Base-by-base conservation (phyloP, 1,140 invertebrate genomes). In the Eufriesea mexicana region DNA sequence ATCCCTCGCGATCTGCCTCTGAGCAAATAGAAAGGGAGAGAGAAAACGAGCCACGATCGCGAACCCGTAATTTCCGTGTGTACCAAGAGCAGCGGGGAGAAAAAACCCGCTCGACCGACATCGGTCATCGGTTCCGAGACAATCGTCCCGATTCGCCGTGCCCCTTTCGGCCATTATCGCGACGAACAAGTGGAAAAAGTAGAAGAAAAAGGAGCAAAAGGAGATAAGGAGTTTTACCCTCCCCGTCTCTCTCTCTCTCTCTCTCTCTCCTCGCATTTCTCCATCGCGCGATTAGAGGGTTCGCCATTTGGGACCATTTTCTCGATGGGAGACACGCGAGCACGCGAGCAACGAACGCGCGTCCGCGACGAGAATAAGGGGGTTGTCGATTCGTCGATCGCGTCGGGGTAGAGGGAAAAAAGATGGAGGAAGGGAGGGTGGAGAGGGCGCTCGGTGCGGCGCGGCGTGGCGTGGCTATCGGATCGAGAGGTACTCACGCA, bases 401-500 rank as follows among this genome's bases (percentile, higher is more conserved):
- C 45, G 80, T 5, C 64, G 72, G 51, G 59, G 73, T 49, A 59
- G 73, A 35, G 47, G 72, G 67, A 61, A 61, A 66, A 70, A 83
- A 55, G 45, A 75, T 28, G 20, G 45, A 47, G 6, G 7, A n/a
- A 10, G 25, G 23, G 35, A n/a, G 64, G 61, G 64, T 23, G 64
- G 25, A 23, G 55, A 71, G n/a, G 9, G 47, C 16, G 51, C 12
- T 12, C 2, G 10, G n/a, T n/a, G 25, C 7, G n/a, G 20, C 16
- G 49, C 5, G 18, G 51, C 25, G 20, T 28, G 45, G 71, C 62
- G 55, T 45, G 80, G 71, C 57, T 80, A 84, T 79, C 70, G 80
- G 70, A 66, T 10, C 57, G 47, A 23, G 79, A 85, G 85, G 84
- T 88, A 86, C 77, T 84, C 86, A 85, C 90, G 87, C 86, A 83